Percentiles rank a stretch among this genome's conserved stretches.
phyloP scores from a whole-genome alignment of 2,888 invertebrate species.

The Arge pagana region DNA sequence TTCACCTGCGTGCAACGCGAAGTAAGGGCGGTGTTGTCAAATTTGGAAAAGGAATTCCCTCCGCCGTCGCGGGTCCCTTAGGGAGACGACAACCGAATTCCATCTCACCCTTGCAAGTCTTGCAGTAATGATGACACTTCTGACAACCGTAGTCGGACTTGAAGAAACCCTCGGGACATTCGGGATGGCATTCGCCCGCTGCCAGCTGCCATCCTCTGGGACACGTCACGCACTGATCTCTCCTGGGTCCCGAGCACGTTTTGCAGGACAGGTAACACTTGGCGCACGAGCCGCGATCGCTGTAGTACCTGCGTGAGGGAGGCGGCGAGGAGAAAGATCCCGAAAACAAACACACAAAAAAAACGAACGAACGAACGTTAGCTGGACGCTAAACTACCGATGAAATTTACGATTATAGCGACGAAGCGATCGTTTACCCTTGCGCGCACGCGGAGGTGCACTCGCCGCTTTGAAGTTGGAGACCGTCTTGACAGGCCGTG shows the following conservation, averaged over 20 bases:
- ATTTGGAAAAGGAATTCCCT: not conserved
- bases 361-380: too few species aligned
- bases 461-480: conserved; percentile 81
- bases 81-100: too few species aligned
- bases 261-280: conserved; percentile 84
- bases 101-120: conserved; percentile 83
- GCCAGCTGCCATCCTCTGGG: conserved; percentile 80
- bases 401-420: not conserved
- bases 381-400: too few species aligned
- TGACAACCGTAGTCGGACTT: conserved; percentile 81
- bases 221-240: conserved; percentile 85
- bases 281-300: conserved; percentile 80
- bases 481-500: conserved; percentile 75
- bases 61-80: too few species aligned
- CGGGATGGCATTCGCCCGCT: conserved; percentile 82
- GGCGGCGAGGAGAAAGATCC: conserved; percentile 15
- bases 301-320: conserved; percentile 82
- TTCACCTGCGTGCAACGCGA: conserved; percentile 61
- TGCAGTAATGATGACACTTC: conserved; percentile 87
- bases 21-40: too few species aligned
- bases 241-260: conserved; percentile 82
- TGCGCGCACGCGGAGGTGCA: conserved; percentile 80
- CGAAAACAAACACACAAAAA: conserved; percentile 12
- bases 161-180: conserved; percentile 87
- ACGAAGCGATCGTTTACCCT: conserved; percentile 61